These are phyloP conservation scores for Drosophila kohkoa DNA, from an alignment of 1,140 invertebrate species.

Conservation along the genomic window DNA sequence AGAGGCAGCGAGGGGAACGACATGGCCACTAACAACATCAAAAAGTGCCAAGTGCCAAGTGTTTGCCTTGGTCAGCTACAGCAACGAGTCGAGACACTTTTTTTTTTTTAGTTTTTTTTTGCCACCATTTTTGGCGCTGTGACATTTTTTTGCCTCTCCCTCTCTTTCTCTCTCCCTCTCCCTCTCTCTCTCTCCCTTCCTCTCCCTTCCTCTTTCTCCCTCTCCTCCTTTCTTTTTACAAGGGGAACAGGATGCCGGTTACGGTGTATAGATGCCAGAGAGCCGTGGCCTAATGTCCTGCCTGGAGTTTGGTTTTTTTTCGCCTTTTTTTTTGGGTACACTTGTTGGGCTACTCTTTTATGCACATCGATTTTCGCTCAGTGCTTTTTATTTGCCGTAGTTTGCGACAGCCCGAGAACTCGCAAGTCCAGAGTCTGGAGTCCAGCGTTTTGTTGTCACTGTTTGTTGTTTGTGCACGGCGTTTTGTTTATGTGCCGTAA, in stretches of 20 bases:
- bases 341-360: constrained; percentile 80
- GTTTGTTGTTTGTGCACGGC: constrained; percentile 38
- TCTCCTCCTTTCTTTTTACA: background rate
- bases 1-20: constrained; percentile 20
- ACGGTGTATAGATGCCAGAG: constrained; percentile 22
- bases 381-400: constrained; percentile 77
- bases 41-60: constrained; percentile 79
- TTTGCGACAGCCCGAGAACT: constrained; percentile 16
- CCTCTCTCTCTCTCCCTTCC: too few species aligned
- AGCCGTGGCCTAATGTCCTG: constrained; percentile 53
- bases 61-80: constrained; percentile 70
- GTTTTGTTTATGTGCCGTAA: constrained; percentile 79
- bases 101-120: constrained; percentile 29
- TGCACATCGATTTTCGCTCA: constrained; percentile 83
- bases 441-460: constrained; percentile 14
- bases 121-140: constrained; percentile 46
- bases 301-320: constrained; percentile 19
- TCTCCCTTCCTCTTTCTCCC: constrained; percentile 9
- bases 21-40: constrained; percentile 81
- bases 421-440: background rate
- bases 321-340: constrained; percentile 50
- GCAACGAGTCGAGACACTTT: constrained; percentile 31
- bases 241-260: background rate
- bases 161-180: background rate
- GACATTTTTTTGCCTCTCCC: constrained; percentile 61